These are phyloP conservation scores for Otolemur crassicaudatus DNA, from an alignment of 2,797 vertebrate genomes.

Conservation along the genomic window DNA sequence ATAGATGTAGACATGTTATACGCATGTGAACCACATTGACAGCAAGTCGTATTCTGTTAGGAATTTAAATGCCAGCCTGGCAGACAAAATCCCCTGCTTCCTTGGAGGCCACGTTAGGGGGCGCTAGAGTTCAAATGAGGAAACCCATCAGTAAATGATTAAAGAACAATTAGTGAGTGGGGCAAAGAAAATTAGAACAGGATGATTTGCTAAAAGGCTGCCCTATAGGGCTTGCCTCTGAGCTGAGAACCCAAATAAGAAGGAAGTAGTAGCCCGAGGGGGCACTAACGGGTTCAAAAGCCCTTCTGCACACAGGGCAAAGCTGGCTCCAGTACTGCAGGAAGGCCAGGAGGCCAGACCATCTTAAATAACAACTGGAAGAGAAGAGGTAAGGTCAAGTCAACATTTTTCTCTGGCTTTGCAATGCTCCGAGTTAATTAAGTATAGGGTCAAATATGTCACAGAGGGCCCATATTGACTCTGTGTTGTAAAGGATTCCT, in stretches of 20 bases:
- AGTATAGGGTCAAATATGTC: not conserved
- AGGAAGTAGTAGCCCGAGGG: rapidly evolving
- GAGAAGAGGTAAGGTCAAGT: not conserved
- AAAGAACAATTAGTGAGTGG: not conserved
- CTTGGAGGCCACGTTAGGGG: not conserved
- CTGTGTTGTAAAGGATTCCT: not conserved
- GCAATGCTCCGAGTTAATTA: not conserved
- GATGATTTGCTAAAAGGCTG: not conserved
- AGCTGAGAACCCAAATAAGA: not conserved
- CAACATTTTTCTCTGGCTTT: not conserved
- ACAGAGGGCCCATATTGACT: not conserved
- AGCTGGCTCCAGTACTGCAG: not conserved
- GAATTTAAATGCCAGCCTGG: not conserved
- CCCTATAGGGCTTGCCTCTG: not conserved
- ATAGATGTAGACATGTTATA: too few species aligned
- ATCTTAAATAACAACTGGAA: rapidly evolving
- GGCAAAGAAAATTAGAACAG: not conserved
- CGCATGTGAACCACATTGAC: not conserved
- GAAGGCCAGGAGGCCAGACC: not conserved
- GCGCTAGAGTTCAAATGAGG: not conserved
- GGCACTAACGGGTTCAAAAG: not conserved
- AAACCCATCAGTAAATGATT: not conserved
- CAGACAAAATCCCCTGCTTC: not conserved
- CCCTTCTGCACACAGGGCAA: not conserved
- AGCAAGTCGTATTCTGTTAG: not conserved